Evolutionary conservation across 2,113 vertebrate genomes (phyloP).

Genomic region (Leuciscus idus): DNA sequence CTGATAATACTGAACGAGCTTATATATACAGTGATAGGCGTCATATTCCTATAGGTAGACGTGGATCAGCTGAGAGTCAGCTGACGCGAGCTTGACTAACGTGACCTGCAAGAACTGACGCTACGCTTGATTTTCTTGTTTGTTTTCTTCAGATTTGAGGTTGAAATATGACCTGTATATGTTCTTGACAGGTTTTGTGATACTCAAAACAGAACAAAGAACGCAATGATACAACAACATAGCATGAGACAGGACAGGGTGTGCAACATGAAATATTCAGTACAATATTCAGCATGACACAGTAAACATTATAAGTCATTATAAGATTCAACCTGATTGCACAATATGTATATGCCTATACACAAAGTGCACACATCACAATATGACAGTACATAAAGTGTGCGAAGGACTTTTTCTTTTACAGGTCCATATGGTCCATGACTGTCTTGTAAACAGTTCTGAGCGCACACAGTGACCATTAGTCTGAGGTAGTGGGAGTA

Average conservation of each 20-base stretch:
- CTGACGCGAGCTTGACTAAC: too few species aligned
- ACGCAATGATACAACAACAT: not conserved
- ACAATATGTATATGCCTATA: not conserved
- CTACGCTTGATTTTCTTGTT: not conserved
- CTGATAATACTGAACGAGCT: too few species aligned
- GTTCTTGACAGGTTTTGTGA: constrained; percentile 3
- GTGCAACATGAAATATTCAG: constrained; percentile 6
- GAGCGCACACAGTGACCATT: not conserved
- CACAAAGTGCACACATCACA: not conserved
- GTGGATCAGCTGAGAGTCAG: too few species aligned
- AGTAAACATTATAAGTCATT: not conserved
- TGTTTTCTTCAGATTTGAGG: not conserved
- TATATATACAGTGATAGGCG: too few species aligned
- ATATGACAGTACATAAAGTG: not conserved
- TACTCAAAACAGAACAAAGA: constrained; percentile 1
- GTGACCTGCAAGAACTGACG: too few species aligned
- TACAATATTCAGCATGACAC: not conserved
- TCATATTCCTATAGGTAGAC: too few species aligned
- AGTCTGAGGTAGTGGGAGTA: not conserved
- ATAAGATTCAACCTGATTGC: not conserved
- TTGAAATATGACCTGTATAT: not conserved
- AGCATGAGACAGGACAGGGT: not conserved
- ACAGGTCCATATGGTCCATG: not conserved
- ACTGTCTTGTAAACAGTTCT: not conserved
- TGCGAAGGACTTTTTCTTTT: not conserved